Conservation (phyloP, 2,113 vertebrate genomes). For the Rhinogobius similis region DNA sequence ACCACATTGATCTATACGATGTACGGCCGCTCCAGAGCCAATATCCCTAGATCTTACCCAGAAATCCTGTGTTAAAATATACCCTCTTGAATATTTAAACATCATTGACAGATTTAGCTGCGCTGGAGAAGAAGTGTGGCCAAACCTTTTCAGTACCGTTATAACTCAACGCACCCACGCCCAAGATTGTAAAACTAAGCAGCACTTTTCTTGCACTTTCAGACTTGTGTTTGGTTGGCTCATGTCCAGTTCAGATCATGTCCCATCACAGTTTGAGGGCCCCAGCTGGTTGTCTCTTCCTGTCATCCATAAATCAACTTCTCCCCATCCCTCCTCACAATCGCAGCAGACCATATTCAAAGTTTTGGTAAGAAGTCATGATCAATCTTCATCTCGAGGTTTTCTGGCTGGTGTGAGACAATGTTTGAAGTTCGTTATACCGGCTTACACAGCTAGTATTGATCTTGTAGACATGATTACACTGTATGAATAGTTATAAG, state of each 20-base stretch:
- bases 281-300: neutral
- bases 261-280: conserved; percentile 11
- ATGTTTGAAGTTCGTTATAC: neutral
- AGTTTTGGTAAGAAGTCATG: neutral
- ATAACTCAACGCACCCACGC: neutral
- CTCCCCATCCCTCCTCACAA: conserved; percentile 16
- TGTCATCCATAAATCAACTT: conserved; percentile 5
- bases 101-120: neutral
- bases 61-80: neutral
- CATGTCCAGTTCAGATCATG: conserved; percentile 17
- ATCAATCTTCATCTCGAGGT: neutral
- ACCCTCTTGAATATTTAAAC: conserved; percentile 1
- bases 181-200: neutral
- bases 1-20: neutral
- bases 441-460: too few relatives aligned
- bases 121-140: neutral
- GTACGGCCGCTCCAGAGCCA: neutral
- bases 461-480: too few relatives aligned
- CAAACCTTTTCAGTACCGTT: neutral
- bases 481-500: too few relatives aligned
- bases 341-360: neutral
- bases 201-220: neutral
- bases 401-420: neutral
- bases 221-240: neutral
- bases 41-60: neutral